These are phyloP conservation scores for Cryptus armator DNA, from an alignment of 2,888 invertebrate species.

Conservation along the genomic window DNA sequence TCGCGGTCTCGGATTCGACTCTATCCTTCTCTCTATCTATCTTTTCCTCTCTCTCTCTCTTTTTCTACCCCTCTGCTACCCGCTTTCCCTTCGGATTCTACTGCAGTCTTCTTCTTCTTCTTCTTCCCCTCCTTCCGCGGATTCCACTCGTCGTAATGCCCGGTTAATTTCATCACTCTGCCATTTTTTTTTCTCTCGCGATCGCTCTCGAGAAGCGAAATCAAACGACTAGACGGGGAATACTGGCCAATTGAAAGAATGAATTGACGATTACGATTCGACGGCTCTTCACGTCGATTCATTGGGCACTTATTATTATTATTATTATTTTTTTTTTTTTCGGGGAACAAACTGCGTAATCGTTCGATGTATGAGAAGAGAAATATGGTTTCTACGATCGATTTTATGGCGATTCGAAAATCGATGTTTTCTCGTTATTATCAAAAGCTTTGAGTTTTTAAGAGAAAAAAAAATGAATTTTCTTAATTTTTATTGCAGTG, in stretches of 20 bases:
- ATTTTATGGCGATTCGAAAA: too few relatives aligned
- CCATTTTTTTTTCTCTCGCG: conserved; percentile 56
- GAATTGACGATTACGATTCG: neutral
- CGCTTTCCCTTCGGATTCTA: conserved; percentile 9
- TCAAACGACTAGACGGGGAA: neutral
- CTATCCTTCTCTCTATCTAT: too few relatives aligned
- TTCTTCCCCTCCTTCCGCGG: conserved; percentile 13
- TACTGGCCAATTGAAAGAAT: neutral
- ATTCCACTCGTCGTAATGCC: conserved; percentile 73
- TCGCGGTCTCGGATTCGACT: conserved; percentile 52
- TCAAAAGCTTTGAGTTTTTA: too few relatives aligned
- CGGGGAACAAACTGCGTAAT: neutral
- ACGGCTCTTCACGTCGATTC: neutral
- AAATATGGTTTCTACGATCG: neutral
- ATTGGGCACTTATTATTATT: neutral
- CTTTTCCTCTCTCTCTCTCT: too few relatives aligned
- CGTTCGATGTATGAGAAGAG: neutral
- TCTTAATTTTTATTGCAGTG: too few relatives aligned
- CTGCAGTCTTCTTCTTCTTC: neutral
- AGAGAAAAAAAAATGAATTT: too few relatives aligned
- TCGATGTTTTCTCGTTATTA: too few relatives aligned
- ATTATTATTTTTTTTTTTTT: neutral
- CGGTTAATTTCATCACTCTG: conserved; percentile 78
- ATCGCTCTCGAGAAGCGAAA: neutral
- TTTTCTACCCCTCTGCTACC: neutral